Evolutionary conservation across 1,140 invertebrate genomes (phyloP).

Genomic region (Mactra quadrangularis): DNA sequence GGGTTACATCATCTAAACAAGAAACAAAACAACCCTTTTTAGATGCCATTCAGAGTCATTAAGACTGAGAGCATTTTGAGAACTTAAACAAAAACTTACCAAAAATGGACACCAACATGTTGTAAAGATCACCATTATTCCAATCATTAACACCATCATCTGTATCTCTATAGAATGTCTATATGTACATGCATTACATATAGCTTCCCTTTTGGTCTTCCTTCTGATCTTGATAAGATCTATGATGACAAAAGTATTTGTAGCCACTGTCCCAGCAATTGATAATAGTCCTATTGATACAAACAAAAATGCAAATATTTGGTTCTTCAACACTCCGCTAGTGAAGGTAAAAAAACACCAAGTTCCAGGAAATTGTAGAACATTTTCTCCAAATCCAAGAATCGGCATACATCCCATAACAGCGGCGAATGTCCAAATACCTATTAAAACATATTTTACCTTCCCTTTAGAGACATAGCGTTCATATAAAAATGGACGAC

Average conservation of each 20-base stretch:
- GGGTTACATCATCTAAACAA: neutral
- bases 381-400: conserved; percentile 78
- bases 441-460: conserved; percentile 66
- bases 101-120: conserved; percentile 83
- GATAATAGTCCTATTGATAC: conserved; percentile 72
- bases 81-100: conserved; percentile 71
- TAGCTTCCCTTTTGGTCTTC: conserved; percentile 44
- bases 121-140: conserved; percentile 82
- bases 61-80: too few species aligned
- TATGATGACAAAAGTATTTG: conserved; percentile 78
- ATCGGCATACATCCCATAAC: conserved; percentile 80
- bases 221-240: conserved; percentile 74
- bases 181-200: conserved; percentile 35
- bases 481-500: conserved; percentile 82
- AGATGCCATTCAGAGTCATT: neutral
- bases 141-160: conserved; percentile 82
- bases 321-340: conserved; percentile 40
- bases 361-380: conserved; percentile 80
- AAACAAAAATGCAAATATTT: conserved; percentile 69
- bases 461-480: conserved; percentile 73
- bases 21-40: neutral
- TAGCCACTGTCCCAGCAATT: conserved; percentile 75
- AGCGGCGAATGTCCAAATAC: conserved; percentile 74
- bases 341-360: conserved; percentile 84
- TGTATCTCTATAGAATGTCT: conserved; percentile 78